Evolutionary conservation across 2,888 invertebrate genomes (phyloP).

Genomic region (Nomada fucata): DNA sequence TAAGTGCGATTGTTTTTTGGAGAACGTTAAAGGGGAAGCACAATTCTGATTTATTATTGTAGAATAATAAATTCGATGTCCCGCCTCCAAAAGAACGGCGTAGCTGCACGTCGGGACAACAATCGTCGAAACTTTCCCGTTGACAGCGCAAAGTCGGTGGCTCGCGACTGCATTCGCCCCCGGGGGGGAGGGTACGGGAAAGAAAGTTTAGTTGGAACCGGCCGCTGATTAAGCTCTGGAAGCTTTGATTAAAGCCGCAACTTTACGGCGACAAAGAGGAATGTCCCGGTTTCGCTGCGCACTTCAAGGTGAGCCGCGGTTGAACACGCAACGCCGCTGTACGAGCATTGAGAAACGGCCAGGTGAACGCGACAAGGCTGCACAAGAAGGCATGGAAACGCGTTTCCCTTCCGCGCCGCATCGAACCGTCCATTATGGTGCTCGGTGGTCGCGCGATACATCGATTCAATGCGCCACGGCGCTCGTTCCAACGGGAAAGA

Average conservation of each 20-base stretch:
- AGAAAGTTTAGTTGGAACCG: background rate
- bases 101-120: background rate
- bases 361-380: conserved; percentile 47
- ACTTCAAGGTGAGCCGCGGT: conserved; percentile 65
- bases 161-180: too few relatives aligned
- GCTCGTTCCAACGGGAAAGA: conserved; percentile 17
- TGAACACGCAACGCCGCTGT: conserved; percentile 59
- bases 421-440: conserved; percentile 5
- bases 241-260: conserved; percentile 51
- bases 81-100: background rate
- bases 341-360: conserved; percentile 42
- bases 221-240: conserved; percentile 48
- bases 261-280: conserved; percentile 60
- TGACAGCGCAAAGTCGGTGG: background rate
- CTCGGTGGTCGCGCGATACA: conserved; percentile 21
- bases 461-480: background rate
- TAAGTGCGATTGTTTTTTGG: too few relatives aligned
- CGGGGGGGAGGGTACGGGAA: too few relatives aligned
- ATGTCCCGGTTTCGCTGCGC: conserved; percentile 57
- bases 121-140: background rate
- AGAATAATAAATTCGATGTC: too few relatives aligned
- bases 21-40: too few relatives aligned
- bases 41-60: too few relatives aligned
- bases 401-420: conserved; percentile 14
- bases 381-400: conserved; percentile 32